Evolutionary conservation across 2,888 invertebrate genomes (phyloP), one percentile per base, ranked within the genome.

Genomic region (Andrena bicolor): DNA sequence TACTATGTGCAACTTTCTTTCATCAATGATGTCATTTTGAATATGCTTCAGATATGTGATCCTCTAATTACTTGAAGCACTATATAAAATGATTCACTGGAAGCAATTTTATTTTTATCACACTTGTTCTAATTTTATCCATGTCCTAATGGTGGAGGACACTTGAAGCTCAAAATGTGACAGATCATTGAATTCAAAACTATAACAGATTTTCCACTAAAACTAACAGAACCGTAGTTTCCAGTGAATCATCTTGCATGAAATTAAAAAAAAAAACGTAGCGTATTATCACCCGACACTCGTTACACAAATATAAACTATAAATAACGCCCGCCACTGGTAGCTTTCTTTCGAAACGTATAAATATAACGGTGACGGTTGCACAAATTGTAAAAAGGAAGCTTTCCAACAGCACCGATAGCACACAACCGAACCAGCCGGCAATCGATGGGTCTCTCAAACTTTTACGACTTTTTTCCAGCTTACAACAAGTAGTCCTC

Each of bases 401-500:
- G 61, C 69, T 80, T 73, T 70, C 64, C 72, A 78, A 70, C 48
- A 56, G 41, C 35, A 35, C 66, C 71, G 66, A 28, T 76, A 79
- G 61, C 70, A 80, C 68, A 78, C 35, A 65, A 75, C 68, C 20
- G 53, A 66, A 41, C 48, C 56, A 72, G 48, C 30, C 32, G n/a
- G 28, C 28, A 8, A 35, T 48, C 74, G 73, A 86, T 82, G 70
- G 73, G 72, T 75, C 69, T 85, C 85, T 88, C 85, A 91, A 70
- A 86, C 65, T 60, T 26, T 86, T 72, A 84, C 84, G 78, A 86
- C 87, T 90, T 90, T 90, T 90, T 92, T 92, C 89, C 89, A 92
- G 91, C 90, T 88, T 90, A 89, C 86, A 84, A 89, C 86, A 85
- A 89, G 86, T 89, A 91, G 84, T 86, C 82, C 88, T 90, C 85